A percentile compares a stretch with the other conserved stretches of the same genome.
These are phyloP conservation scores for Phragmatobia fuliginosa DNA, from an alignment of 2,888 invertebrate genomes.

Conservation along the genomic window DNA sequence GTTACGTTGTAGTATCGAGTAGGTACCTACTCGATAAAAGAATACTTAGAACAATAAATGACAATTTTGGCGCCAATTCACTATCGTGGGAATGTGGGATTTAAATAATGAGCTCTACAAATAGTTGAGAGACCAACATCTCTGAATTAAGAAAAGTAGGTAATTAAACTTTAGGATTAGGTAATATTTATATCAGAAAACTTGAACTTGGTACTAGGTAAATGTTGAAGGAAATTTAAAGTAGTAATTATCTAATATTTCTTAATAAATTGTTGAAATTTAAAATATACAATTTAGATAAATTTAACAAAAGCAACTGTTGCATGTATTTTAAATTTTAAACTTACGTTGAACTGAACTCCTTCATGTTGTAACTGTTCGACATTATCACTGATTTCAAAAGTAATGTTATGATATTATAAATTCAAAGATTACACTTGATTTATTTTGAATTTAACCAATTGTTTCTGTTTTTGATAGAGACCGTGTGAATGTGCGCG, in stretches of 20 bases:
- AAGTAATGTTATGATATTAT: constrained; percentile 11
- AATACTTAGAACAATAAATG: neutral
- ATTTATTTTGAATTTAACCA: constrained; percentile 35
- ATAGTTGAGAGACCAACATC: constrained; percentile 24
- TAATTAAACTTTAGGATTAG: neutral
- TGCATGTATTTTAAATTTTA: constrained; percentile 24
- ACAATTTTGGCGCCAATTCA: constrained; percentile 32
- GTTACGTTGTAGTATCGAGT: neutral
- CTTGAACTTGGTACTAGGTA: neutral
- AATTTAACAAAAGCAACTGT: neutral
- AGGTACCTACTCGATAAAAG: neutral
- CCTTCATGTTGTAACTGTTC: constrained; percentile 81
- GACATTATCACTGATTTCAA: constrained; percentile 67
- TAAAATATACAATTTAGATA: neutral
- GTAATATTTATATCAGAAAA: neutral
- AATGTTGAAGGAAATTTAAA: neutral
- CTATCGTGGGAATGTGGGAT: constrained; percentile 23
- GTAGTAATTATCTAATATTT: neutral
- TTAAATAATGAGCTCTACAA: constrained; percentile 31
- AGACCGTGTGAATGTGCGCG: constrained; percentile 55
- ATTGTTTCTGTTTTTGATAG: constrained; percentile 54
- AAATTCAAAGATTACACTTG: constrained; percentile 40
- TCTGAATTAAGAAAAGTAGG: neutral
- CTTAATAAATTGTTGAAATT: neutral
- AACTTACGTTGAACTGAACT: constrained; percentile 84